Evolutionary conservation across 1,140 invertebrate genomes (phyloP).

Genomic region (Monomorium pharaonis): DNA sequence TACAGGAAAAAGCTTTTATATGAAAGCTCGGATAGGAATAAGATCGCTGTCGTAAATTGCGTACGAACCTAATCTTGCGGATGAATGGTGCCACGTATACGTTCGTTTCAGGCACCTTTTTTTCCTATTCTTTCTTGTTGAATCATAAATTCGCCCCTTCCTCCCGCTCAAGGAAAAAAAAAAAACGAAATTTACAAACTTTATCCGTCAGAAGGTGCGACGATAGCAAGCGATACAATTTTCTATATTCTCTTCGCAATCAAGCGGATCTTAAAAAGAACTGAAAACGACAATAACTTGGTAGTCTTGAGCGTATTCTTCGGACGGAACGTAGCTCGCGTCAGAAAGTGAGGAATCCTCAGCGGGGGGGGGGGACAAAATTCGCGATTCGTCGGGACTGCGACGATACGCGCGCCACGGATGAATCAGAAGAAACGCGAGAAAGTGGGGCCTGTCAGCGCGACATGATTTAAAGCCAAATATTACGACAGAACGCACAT

Average conservation of each 20-base stretch:
- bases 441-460: slow-evolving; percentile 80
- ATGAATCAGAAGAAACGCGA: slow-evolving; percentile 78
- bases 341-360: neutral
- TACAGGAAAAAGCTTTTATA: slow-evolving; percentile 86
- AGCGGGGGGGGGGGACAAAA: neutral
- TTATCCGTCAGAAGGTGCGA: neutral
- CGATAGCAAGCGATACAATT: neutral
- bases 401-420: slow-evolving; percentile 33
- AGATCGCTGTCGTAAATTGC: slow-evolving; percentile 84
- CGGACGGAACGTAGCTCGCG: neutral
- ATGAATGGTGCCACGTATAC: slow-evolving; percentile 70
- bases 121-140: slow-evolving; percentile 17
- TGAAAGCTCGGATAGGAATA: slow-evolving; percentile 82
- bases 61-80: slow-evolving; percentile 83
- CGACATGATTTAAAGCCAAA: slow-evolving; percentile 86
- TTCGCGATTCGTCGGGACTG: neutral
- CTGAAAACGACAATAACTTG: neutral
- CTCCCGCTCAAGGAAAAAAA: neutral
- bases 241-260: neutral
- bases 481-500: slow-evolving; percentile 85
- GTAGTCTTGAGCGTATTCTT: neutral
- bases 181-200: slow-evolving; percentile 39
- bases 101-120: slow-evolving; percentile 5
- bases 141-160: slow-evolving; percentile 7
- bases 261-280: neutral